Conservation (phyloP, 2,113 vertebrate species). For the Zapus hudsonius region DNA sequence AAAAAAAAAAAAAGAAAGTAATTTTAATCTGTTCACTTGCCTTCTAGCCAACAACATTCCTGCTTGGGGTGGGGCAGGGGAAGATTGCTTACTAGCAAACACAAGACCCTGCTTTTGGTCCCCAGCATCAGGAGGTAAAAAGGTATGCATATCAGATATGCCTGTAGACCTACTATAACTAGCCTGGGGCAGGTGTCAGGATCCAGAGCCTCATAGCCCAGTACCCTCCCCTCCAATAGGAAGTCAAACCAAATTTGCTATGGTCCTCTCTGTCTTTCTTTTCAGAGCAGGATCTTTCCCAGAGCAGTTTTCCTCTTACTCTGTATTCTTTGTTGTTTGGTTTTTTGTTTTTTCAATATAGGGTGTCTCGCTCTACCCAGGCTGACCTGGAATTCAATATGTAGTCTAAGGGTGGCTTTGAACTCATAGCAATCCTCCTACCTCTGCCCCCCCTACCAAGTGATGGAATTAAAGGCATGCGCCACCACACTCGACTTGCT, state of each 20-base stretch:
- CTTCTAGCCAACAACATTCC: too few species aligned
- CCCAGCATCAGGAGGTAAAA: not conserved
- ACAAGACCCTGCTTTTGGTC: not conserved
- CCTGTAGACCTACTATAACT: not conserved
- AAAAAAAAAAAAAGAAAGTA: too few species aligned
- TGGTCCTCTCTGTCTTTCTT: constrained; percentile 1
- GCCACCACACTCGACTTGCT: too few species aligned
- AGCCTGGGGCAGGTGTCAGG: not conserved
- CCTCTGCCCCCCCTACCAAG: too few species aligned
- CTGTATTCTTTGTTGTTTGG: not conserved
- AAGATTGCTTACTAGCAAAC: not conserved
- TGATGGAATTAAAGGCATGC: too few species aligned
- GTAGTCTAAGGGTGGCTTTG: too few species aligned
- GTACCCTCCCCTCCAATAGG: not conserved
- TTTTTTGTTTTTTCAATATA: too few species aligned
- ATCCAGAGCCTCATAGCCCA: not conserved
- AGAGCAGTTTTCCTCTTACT: not conserved
- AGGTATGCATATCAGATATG: not conserved
- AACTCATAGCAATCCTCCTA: too few species aligned
- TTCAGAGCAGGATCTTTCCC: not conserved
- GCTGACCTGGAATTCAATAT: too few species aligned
- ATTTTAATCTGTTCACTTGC: too few species aligned
- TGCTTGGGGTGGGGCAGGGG: too few species aligned
- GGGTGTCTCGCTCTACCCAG: too few species aligned
- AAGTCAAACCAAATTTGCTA: not conserved